Evolutionary conservation across 2,797 vertebrate genomes (phyloP).

Genomic region (Chelmon rostratus): DNA sequence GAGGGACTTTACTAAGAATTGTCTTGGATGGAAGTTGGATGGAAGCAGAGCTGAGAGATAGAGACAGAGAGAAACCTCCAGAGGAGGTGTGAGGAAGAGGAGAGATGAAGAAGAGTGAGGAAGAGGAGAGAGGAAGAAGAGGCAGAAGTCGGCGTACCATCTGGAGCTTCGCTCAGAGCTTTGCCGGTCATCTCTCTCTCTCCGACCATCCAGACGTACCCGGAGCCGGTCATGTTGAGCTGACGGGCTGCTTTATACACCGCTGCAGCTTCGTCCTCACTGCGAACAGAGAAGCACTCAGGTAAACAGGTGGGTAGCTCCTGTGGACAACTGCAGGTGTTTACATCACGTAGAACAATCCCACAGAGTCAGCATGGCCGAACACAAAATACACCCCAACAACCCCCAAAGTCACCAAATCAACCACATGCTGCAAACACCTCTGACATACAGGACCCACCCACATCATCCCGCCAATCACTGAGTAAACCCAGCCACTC

Average conservation of each 20-base stretch:
- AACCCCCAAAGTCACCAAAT: too few species aligned
- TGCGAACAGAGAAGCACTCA: conserved; percentile 64
- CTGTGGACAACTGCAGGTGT: too few species aligned
- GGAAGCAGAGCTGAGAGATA: conserved; percentile 61
- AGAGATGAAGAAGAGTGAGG: not conserved
- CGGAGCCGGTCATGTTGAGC: conserved; percentile 97
- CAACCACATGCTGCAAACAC: too few species aligned
- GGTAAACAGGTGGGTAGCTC: not conserved
- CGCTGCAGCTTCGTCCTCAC: conserved; percentile 95
- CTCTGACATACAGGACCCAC: too few species aligned
- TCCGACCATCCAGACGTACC: conserved; percentile 98
- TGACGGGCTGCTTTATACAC: conserved; percentile 94
- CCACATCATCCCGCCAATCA: too few species aligned
- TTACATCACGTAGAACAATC: too few species aligned
- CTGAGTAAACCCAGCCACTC: too few species aligned
- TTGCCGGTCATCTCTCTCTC: conserved; percentile 97
- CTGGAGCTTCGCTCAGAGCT: conserved; percentile 94
- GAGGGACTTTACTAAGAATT: not conserved
- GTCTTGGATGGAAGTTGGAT: conserved; percentile 39
- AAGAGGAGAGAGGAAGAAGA: conserved; percentile 10
- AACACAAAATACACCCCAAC: too few species aligned
- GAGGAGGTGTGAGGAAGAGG: conserved; percentile 1
- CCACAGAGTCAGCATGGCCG: too few species aligned
- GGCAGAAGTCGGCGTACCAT: conserved; percentile 84
- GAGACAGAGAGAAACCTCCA: conserved; percentile 24